Base-by-base conservation (phyloP, 2,113 vertebrate species). In the Oryzias celebensis region DNA sequence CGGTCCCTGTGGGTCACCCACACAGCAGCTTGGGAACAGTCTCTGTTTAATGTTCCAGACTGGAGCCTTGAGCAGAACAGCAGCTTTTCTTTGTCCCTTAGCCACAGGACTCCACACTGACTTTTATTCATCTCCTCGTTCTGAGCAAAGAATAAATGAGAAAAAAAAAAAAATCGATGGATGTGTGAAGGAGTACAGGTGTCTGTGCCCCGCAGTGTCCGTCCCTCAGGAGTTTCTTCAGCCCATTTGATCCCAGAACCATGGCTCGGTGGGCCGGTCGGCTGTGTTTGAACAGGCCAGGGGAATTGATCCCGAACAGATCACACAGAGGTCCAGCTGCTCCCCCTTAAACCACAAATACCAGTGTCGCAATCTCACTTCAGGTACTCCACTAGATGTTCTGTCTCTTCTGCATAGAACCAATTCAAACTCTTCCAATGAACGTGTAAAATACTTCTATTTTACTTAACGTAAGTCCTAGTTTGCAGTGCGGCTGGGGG, bases 1-100 rank as follows among this genome's bases (percentile, higher is more conserved):
- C 42, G 7, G 77, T 76, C 72, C 71, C 77, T 23, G 65, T 51
- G 71, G 79, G 81, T 82, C 81, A 70, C 50, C 69, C 64, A 52
- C 58, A 69, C 7, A 20, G 58, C 76, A 82, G 68, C 78, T 76
- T 75, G 85, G 82, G 76, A 78, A 82, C 58, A 4, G 57, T 63
- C 53, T 77, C 62, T 84, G 84, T 76, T 72, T 85, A 83, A 85
- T 88, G 85, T 86, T 88, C 77, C 85, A 87, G 81, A 85, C 69
- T 78, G 70, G 60, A 73, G 73, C 73, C 69, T 63, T 56, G 68
- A 75, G 76, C 80, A 61, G 83, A 85, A 71, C 75, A 80, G 78
- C 67, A 72, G 78, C 73, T 75, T 84, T 55, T 52, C 65, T 83
- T 84, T 74, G 72, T 83, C 84, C 59, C 75, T 68, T 50, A 70